Base-by-base conservation (phyloP, 2,113 vertebrate species). In the Polyodon spathula region DNA sequence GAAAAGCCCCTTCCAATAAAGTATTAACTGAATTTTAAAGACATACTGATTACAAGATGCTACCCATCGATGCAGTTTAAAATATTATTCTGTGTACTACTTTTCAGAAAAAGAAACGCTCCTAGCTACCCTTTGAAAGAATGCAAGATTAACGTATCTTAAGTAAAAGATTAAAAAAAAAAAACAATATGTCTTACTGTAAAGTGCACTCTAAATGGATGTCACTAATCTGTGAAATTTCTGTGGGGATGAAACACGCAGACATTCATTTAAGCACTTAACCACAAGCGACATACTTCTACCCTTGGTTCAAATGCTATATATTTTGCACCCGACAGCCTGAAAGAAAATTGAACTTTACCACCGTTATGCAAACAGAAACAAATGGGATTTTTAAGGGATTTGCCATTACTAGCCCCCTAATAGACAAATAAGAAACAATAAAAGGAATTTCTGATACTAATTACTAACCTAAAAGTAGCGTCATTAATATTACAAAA, bases 271-370 rank as follows among this genome's bases (percentile, higher is more conserved):
- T n/a, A 53, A 53, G 14, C 11, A 8, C 11, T n/a, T 8, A 15
- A 17, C 51, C 51, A 53, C 51, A 53, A 16, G 2, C 8, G 51
- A 53, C 51, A 53, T 53, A 17, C 51, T 14, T 53, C 14, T 53
- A 53, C 51, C 51, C 27, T 53, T 53, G 14, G 15, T n/a, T 16
- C 12, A 15, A 16, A 53, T 7, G 16, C 12, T 53, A n/a, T 8
- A 53, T 53, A 53, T 53, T 53, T 53, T 53, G 15, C 51, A 53
- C 12, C 51, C 8, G 51, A 12, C 11, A 53, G 15, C 51, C 51
- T 46, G 44, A 46, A 46, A 4, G 44, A 14, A 46, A 46, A 46
- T 4, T 10, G 14, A 10, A 46, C 8, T 46, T 46, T 46, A 46
- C 44, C 14, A 2, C 44, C 14, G 44, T 14, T 4, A 46, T 4